Evolutionary conservation across 2,888 invertebrate species (phyloP).

Genomic region (Neocrepidodera transversa): DNA sequence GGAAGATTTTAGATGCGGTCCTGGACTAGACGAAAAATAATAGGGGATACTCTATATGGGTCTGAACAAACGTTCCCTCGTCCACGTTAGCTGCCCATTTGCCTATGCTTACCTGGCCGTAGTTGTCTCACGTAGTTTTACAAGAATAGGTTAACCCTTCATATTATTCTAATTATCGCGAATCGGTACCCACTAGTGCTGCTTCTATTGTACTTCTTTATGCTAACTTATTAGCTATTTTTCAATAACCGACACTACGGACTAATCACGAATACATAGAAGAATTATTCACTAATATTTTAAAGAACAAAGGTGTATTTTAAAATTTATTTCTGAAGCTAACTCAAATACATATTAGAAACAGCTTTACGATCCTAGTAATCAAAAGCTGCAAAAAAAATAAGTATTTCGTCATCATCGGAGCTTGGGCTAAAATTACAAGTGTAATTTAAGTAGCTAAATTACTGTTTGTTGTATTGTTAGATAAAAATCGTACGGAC

Average conservation of each 20-base stretch:
- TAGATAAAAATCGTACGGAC: too few species aligned
- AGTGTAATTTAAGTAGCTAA: too few species aligned
- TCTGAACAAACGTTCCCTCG: slow-evolving; percentile 37
- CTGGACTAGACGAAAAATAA: slow-evolving; percentile 31
- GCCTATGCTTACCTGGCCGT: slow-evolving; percentile 42
- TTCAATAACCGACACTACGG: slow-evolving; percentile 17
- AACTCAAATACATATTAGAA: too few species aligned
- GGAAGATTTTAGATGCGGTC: slow-evolving; percentile 15
- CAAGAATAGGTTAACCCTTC: slow-evolving; percentile 48
- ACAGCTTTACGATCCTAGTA: too few species aligned
- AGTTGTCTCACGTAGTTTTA: slow-evolving; percentile 49
- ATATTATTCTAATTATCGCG: slow-evolving; percentile 32
- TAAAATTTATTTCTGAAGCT: too few species aligned
- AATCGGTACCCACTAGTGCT: slow-evolving; percentile 19
- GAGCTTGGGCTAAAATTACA: too few species aligned
- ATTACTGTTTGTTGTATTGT: too few species aligned
- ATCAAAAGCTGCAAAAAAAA: too few species aligned
- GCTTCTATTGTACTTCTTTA: slow-evolving; percentile 25
- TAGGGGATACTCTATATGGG: slow-evolving; percentile 32
- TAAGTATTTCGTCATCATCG: too few species aligned
- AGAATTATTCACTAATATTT: too few species aligned
- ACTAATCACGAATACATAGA: neutral
- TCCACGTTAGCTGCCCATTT: slow-evolving; percentile 39
- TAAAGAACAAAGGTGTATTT: too few species aligned
- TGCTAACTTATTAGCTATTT: slow-evolving; percentile 22